phyloP scores from a whole-genome alignment of 1,140 invertebrate species.

The Diabrotica virgifera region DNA sequence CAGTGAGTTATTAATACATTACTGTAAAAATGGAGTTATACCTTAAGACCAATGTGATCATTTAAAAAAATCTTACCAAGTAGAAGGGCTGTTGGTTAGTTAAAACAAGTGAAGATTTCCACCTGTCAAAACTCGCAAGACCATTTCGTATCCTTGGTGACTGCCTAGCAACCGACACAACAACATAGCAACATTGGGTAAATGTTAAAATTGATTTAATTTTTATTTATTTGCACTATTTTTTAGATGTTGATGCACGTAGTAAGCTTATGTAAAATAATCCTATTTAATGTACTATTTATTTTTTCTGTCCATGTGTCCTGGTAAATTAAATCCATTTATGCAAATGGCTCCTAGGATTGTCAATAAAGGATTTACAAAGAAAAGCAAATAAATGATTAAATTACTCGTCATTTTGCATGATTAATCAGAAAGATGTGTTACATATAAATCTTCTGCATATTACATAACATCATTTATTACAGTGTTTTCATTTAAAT shows the following conservation, averaged over 20 bases:
- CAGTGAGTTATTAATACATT: conserved; percentile 31
- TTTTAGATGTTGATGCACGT: neutral
- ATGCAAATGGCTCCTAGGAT: neutral
- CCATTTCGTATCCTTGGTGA: conserved; percentile 49
- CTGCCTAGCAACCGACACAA: conserved; percentile 50
- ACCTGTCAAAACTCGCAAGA: conserved; percentile 43
- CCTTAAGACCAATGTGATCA: conserved; percentile 11
- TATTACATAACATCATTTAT: no score
- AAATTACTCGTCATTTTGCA: no score
- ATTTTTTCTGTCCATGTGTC: neutral
- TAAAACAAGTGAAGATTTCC: conserved; percentile 20
- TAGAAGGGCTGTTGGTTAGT: conserved; percentile 5
- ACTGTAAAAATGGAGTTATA: conserved; percentile 27
- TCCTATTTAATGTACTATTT: neutral
- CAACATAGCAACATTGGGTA: conserved; percentile 49
- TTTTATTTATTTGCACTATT: conserved; percentile 20
- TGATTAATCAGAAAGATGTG: no score
- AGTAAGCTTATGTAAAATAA: neutral
- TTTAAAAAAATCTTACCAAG: conserved; percentile 9
- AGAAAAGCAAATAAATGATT: no score
- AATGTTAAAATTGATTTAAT: conserved; percentile 30
- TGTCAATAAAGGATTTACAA: no score
- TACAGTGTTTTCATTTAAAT: no score
- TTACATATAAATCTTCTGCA: no score
- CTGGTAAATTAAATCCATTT: neutral